A percentile compares a stretch with the other conserved stretches of the same genome.
Conservation (phyloP, 2,113 vertebrate genomes). For the Lasiurus borealis region DNA sequence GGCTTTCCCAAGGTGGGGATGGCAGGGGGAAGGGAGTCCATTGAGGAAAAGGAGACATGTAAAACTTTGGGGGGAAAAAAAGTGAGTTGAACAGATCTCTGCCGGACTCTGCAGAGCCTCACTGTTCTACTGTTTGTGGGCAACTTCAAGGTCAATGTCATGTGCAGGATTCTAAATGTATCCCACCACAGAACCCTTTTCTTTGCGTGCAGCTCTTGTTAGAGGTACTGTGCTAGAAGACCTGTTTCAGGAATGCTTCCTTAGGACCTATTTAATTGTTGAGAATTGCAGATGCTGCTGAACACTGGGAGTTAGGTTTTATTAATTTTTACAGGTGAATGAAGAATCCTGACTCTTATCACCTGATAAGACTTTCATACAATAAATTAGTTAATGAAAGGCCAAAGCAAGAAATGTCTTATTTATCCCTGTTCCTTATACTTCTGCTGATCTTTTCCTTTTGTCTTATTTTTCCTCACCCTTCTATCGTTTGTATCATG, state of each 20-base stretch:
- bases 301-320: neutral
- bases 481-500: neutral
- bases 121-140: neutral
- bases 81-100: neutral
- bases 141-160: neutral
- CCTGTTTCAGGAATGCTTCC: neutral
- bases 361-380: neutral
- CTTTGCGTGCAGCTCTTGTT: neutral
- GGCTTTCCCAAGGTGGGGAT: too few species aligned
- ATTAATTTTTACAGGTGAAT: neutral
- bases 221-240: neutral
- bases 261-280: neutral
- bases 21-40: too few species aligned
- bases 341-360: neutral
- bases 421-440: neutral
- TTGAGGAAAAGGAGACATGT: too few species aligned
- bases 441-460: neutral
- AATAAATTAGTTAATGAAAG: slow-evolving; percentile 11
- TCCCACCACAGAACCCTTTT: neutral
- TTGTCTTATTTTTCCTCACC: neutral
- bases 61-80: too few species aligned
- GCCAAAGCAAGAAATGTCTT: neutral
- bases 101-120: neutral
- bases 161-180: neutral
- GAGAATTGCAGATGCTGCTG: neutral